Evolutionary conservation across 2,797 vertebrate species (phyloP).

Genomic region (Clarias platycephalus): DNA sequence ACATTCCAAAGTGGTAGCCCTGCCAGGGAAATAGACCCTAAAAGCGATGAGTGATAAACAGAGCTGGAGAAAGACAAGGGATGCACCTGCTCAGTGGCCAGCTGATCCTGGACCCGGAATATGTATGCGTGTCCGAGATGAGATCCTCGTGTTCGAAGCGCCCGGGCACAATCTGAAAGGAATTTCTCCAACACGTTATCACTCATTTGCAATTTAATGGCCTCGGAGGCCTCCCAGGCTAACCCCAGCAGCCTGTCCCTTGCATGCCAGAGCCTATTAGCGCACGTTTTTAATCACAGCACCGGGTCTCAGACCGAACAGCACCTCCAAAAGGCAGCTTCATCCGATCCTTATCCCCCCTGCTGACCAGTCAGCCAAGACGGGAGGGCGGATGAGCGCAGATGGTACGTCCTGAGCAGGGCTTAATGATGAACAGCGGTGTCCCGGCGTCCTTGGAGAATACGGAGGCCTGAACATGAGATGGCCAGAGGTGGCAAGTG

Average conservation of each 20-base stretch:
- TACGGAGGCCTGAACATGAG: constrained; percentile 10
- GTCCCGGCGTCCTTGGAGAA: not conserved
- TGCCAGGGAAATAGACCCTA: not conserved
- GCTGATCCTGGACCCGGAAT: constrained; percentile 63
- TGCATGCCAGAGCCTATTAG: constrained; percentile 74
- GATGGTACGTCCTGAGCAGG: constrained; percentile 3
- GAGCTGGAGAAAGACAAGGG: constrained; percentile 3
- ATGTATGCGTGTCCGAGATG: constrained; percentile 21
- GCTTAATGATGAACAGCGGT: constrained; percentile 34
- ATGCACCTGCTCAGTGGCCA: constrained; percentile 52
- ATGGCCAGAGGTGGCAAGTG: constrained; percentile 21
- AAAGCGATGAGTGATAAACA: not conserved
- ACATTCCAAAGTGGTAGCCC: not conserved
- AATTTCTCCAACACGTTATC: constrained; percentile 76
- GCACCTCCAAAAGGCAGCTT: constrained; percentile 49
- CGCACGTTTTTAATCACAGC: constrained; percentile 76
- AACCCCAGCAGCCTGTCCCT: constrained; percentile 67
- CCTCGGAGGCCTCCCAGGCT: constrained; percentile 71
- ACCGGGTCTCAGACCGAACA: constrained; percentile 66
- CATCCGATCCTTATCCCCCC: constrained; percentile 55
- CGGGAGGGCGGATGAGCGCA: constrained; percentile 5
- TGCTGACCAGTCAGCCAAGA: constrained; percentile 7
- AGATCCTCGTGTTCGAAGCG: constrained; percentile 60
- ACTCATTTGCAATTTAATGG: constrained; percentile 81
- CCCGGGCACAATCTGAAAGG: constrained; percentile 70